Percentiles rank a stretch among this genome's conserved stretches.
Evolutionary conservation across 2,797 vertebrate species (phyloP).

Genomic region (Sternotherus odoratus): DNA sequence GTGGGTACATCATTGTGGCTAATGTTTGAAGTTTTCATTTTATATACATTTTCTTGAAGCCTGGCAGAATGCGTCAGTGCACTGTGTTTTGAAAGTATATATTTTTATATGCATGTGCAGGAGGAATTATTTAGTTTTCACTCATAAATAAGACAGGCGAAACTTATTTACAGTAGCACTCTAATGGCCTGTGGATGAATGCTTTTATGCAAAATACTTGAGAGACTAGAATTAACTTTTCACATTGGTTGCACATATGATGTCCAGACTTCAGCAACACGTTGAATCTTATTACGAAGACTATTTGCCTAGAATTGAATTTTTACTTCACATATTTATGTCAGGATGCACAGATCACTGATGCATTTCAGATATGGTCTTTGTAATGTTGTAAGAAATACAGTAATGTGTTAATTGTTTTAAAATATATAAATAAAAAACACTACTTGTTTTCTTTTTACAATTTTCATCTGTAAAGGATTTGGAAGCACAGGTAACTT

Average conservation of each 20-base stretch:
- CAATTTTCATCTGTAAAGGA: slow-evolving; percentile 43
- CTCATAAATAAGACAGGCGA: slow-evolving; percentile 81
- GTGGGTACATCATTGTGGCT: slow-evolving; percentile 73
- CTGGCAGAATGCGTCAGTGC: slow-evolving; percentile 77
- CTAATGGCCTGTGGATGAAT: slow-evolving; percentile 84
- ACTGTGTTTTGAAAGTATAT: slow-evolving; percentile 80
- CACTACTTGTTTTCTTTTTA: background rate
- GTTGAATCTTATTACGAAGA: slow-evolving; percentile 76
- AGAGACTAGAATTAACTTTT: slow-evolving; percentile 84
- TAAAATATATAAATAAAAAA: slow-evolving; percentile 23
- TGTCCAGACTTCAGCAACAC: slow-evolving; percentile 74
- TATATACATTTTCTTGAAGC: slow-evolving; percentile 77
- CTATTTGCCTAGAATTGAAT: slow-evolving; percentile 57
- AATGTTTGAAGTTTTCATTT: slow-evolving; percentile 79
- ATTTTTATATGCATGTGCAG: slow-evolving; percentile 71
- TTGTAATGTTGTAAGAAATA: slow-evolving; percentile 49
- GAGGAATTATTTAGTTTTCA: slow-evolving; percentile 82
- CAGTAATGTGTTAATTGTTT: slow-evolving; percentile 61
- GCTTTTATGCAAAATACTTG: slow-evolving; percentile 84
- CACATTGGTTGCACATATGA: slow-evolving; percentile 82
- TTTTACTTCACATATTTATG: slow-evolving; percentile 71
- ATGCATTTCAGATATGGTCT: slow-evolving; percentile 60
- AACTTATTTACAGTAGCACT: slow-evolving; percentile 83
- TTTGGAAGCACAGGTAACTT: slow-evolving; percentile 58
- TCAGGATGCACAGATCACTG: slow-evolving; percentile 34